Evolutionary conservation across 2,113 vertebrate species (phyloP).

Genomic region (Petrocephalus microphthalmus): DNA sequence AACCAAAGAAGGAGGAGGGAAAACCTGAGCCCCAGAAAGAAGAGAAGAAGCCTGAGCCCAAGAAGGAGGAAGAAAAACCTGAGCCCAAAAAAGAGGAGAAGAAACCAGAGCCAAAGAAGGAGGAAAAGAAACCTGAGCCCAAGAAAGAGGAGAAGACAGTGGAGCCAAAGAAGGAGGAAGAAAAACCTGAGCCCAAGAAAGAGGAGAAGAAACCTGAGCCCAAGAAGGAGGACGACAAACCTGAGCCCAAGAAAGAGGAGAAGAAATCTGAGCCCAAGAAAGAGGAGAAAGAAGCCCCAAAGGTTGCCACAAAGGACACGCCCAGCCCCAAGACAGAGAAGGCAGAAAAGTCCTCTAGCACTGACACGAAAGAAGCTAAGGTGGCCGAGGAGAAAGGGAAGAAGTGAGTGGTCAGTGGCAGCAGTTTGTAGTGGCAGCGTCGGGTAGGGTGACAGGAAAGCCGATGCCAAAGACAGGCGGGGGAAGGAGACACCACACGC

Average conservation of each 20-base stretch:
- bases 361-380: constrained; percentile 64
- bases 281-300: constrained; percentile 31
- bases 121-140: constrained; percentile 32
- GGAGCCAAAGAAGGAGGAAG: background rate
- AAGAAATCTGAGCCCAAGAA: constrained; percentile 29
- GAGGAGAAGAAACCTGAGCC: constrained; percentile 35
- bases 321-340: constrained; percentile 49
- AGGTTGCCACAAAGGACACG: constrained; percentile 38
- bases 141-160: constrained; percentile 32
- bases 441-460: constrained; percentile 16
- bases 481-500: constrained; percentile 28
- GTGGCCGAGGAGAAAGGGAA: constrained; percentile 57
- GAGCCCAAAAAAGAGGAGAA: constrained; percentile 4
- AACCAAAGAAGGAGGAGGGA: background rate
- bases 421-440: constrained; percentile 1
- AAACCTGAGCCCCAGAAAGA: constrained; percentile 43
- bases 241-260: background rate
- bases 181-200: constrained; percentile 40
- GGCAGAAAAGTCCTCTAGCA: constrained; percentile 69
- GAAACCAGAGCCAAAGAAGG: constrained; percentile 42
- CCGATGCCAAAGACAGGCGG: constrained; percentile 48
- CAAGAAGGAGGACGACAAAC: constrained; percentile 28
- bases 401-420: constrained; percentile 56
- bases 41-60: constrained; percentile 25
- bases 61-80: constrained; percentile 29